Conservation (phyloP, 2,113 vertebrate species). For the Herpetotheres cachinnans region DNA sequence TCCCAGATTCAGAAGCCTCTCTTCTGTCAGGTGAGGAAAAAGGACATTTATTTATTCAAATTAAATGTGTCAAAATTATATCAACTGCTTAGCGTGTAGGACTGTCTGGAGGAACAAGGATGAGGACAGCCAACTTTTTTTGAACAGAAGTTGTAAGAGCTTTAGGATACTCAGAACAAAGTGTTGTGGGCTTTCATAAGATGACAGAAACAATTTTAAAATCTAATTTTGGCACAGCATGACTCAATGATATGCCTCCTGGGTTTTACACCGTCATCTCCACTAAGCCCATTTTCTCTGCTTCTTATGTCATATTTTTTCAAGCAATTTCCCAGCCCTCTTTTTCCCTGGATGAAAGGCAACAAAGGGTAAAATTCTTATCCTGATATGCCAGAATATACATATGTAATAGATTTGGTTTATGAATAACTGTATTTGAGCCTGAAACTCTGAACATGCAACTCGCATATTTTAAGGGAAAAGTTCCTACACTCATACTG, state of each 20-base stretch:
- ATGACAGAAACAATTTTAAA: conserved; percentile 29
- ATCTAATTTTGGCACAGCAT: conserved; percentile 39
- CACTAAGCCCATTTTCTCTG: conserved; percentile 36
- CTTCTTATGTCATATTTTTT: conserved; percentile 19
- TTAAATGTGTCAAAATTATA: not conserved
- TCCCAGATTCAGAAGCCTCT: not conserved
- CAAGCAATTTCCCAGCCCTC: not conserved
- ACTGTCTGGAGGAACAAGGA: not conserved
- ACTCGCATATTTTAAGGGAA: not conserved
- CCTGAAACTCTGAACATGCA: not conserved
- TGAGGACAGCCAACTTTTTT: not conserved
- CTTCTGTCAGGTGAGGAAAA: not conserved
- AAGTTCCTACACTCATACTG: not conserved
- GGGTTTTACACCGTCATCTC: conserved; percentile 3
- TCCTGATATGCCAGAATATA: not conserved
- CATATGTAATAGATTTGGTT: not conserved
- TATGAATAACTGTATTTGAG: not conserved
- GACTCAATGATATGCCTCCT: not conserved
- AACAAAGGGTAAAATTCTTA: conserved; percentile 7
- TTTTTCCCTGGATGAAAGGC: not conserved
- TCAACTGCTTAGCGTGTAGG: not conserved
- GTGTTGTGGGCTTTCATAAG: not conserved
- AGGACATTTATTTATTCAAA: not conserved
- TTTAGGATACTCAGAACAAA: conserved; percentile 9
- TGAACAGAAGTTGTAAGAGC: not conserved